Conservation (phyloP, 2,113 vertebrate species). For the Dunckerocampus dactyliophorus region DNA sequence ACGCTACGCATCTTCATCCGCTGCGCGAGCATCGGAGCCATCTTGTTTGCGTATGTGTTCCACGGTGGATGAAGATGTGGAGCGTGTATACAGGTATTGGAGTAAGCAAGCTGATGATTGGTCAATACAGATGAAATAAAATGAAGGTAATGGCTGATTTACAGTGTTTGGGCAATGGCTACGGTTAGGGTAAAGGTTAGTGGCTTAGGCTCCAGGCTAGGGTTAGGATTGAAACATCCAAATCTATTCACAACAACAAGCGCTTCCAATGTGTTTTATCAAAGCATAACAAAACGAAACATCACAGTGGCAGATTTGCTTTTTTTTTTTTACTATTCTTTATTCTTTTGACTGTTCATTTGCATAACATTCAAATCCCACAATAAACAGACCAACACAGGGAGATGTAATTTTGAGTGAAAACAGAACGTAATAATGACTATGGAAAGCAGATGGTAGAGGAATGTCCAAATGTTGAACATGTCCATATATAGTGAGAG, state of each 20-base stretch:
- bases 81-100: too few species aligned
- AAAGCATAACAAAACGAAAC: slow-evolving; percentile 34
- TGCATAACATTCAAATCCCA: slow-evolving; percentile 50
- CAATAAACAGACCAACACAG: slow-evolving; percentile 36
- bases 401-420: slow-evolving; percentile 38
- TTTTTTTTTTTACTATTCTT: slow-evolving; percentile 32
- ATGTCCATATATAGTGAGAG: slow-evolving; percentile 32
- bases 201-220: too few species aligned
- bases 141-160: too few species aligned
- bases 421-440: slow-evolving; percentile 47
- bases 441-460: slow-evolving; percentile 59
- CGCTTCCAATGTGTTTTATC: slow-evolving; percentile 30
- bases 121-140: too few species aligned
- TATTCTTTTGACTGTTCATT: slow-evolving; percentile 41
- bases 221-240: not conserved
- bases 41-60: too few species aligned
- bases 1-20: too few species aligned
- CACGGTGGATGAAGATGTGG: too few species aligned
- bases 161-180: too few species aligned
- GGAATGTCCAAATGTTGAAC: slow-evolving; percentile 45
- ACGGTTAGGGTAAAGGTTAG: too few species aligned
- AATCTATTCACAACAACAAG: not conserved
- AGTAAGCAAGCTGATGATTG: too few species aligned
- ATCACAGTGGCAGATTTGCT: slow-evolving; percentile 32
- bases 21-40: too few species aligned